These are phyloP conservation scores for Ypsolopha scabrella DNA, from an alignment of 2,888 invertebrate species.

Conservation along the genomic window DNA sequence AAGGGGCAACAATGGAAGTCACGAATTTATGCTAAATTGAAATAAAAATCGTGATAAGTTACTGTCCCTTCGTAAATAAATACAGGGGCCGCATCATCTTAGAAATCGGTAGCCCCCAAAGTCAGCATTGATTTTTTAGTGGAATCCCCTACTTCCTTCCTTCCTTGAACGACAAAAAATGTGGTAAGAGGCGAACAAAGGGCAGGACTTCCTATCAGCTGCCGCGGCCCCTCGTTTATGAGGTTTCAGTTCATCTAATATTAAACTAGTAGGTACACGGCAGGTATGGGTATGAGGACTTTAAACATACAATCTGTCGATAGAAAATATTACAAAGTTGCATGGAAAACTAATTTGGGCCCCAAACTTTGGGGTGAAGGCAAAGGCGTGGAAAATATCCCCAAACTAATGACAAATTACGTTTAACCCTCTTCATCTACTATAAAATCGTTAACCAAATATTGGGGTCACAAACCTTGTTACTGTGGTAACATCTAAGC, in stretches of 20 bases:
- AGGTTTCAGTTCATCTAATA: slow-evolving; percentile 34
- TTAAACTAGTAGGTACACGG: not conserved
- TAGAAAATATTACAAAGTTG: not conserved
- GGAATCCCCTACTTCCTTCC: slow-evolving; percentile 39
- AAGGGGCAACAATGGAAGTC: slow-evolving; percentile 40
- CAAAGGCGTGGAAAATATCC: too few relatives aligned
- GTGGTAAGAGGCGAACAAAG: slow-evolving; percentile 56
- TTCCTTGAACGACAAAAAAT: slow-evolving; percentile 40
- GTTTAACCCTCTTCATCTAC: too few relatives aligned
- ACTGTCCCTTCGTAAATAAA: not conserved
- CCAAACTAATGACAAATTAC: too few relatives aligned
- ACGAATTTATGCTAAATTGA: slow-evolving; percentile 15
- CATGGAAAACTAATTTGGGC: too few relatives aligned
- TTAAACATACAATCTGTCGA: too few relatives aligned
- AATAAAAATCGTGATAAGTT: slow-evolving; percentile 30
- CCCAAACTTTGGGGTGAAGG: too few relatives aligned
- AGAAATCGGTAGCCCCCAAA: not conserved
- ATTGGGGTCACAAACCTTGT: too few relatives aligned
- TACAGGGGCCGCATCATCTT: not conserved
- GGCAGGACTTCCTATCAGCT: slow-evolving; percentile 70
- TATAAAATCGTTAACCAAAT: too few relatives aligned
- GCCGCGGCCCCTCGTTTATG: slow-evolving; percentile 53
- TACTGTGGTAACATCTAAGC: too few relatives aligned
- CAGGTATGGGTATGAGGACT: too few relatives aligned
- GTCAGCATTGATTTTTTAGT: not conserved